Evolutionary conservation across 2,113 vertebrate species (phyloP).

Genomic region (Hippocampus abdominalis): DNA sequence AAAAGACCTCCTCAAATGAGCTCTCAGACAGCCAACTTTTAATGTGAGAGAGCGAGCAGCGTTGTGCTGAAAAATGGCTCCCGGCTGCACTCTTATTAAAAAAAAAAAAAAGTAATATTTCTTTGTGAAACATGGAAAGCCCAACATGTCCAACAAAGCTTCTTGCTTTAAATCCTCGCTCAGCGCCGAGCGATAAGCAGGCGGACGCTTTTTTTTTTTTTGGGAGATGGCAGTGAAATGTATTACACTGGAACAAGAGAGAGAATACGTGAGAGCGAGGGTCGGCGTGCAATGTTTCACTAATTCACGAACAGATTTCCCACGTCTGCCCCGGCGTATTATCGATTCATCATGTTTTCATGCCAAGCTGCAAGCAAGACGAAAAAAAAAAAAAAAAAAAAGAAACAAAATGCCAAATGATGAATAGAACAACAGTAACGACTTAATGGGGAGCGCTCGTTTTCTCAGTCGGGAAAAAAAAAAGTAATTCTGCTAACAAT

Average conservation of each 20-base stretch:
- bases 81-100: conserved; percentile 41
- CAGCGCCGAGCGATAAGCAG: conserved; percentile 48
- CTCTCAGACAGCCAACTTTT: conserved; percentile 2
- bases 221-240: conserved; percentile 56
- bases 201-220: conserved; percentile 43
- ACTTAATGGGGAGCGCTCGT: not conserved
- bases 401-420: not conserved
- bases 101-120: conserved; percentile 44
- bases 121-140: conserved; percentile 56
- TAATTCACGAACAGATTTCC: conserved; percentile 32
- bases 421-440: not conserved
- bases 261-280: conserved; percentile 7
- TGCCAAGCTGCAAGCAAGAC: not conserved
- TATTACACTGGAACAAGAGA: conserved; percentile 42
- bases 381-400: not conserved
- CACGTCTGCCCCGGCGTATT: conserved; percentile 22
- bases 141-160: conserved; percentile 58
- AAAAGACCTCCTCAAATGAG: conserved; percentile 4
- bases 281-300: conserved; percentile 3
- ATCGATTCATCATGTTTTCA: not conserved
- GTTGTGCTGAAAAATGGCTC: conserved; percentile 45
- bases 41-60: conserved; percentile 21
- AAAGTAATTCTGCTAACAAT: too few species aligned
- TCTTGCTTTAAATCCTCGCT: conserved; percentile 56
- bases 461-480: not conserved